phyloP scores from a whole-genome alignment of 2,113 vertebrate genomes.

The Helogale parvula region DNA sequence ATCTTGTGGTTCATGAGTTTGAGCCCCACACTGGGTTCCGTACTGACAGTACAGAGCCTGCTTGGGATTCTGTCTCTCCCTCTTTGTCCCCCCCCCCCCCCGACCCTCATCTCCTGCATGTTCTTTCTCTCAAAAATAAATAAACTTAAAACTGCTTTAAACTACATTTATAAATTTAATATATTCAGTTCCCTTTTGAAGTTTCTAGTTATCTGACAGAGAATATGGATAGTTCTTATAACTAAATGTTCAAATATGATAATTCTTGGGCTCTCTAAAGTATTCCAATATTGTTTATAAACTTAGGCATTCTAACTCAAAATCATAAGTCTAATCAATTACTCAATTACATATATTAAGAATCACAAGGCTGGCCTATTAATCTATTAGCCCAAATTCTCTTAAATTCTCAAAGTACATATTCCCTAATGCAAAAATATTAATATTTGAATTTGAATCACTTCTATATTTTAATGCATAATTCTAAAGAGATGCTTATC shows the following conservation, averaged over 20 bases:
- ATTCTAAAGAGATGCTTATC: background rate
- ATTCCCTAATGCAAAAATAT: background rate
- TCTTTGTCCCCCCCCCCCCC: too few relatives aligned
- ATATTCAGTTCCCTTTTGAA: constrained; percentile 34
- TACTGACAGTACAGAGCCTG: too few relatives aligned
- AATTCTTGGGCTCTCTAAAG: constrained; percentile 29
- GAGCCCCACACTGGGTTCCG: too few relatives aligned
- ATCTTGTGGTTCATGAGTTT: too few relatives aligned
- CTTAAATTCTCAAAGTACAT: background rate
- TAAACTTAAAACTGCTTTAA: background rate
- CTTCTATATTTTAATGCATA: background rate
- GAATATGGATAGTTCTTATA: background rate
- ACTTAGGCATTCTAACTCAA: constrained; percentile 19
- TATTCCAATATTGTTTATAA: constrained; percentile 6
- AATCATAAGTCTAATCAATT: constrained; percentile 24
- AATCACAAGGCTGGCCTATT: background rate
- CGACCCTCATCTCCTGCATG: too few relatives aligned
- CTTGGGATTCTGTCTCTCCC: too few relatives aligned
- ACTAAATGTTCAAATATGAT: background rate
- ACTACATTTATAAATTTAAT: constrained; percentile 25
- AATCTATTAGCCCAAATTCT: background rate
- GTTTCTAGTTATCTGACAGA: constrained; percentile 27
- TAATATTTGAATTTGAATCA: background rate
- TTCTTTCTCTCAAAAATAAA: too few relatives aligned
- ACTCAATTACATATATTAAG: constrained; percentile 15